Conservation (phyloP, 1,140 invertebrate genomes). For the Tetramorium simillimum region DNA sequence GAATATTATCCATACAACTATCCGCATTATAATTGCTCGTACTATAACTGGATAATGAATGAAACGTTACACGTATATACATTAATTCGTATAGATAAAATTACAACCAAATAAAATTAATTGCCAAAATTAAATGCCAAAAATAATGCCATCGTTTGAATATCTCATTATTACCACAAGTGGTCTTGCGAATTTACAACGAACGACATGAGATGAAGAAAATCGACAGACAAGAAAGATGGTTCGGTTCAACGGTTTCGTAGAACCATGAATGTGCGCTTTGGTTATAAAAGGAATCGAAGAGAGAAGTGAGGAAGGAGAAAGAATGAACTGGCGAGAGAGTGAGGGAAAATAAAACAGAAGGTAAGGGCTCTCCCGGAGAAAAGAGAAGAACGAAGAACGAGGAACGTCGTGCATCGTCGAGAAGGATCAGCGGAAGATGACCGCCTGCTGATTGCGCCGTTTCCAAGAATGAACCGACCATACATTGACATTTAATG, state of each 20-base stretch:
- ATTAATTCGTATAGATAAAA: not conserved
- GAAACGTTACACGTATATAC: not conserved
- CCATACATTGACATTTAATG: conserved; percentile 30
- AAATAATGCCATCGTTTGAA: not conserved
- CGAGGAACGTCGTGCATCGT: conserved; percentile 26
- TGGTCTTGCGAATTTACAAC: not conserved
- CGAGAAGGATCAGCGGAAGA: conserved; percentile 38
- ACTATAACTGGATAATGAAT: not conserved
- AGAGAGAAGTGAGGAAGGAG: conserved; percentile 33
- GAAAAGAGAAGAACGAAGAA: conserved; percentile 15
- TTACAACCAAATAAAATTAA: not conserved
- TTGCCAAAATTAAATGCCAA: no score
- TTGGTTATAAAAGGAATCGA: conserved; percentile 61
- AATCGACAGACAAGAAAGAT: conserved; percentile 61
- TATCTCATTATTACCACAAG: not conserved
- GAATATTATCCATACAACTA: not conserved
- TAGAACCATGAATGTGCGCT: conserved; percentile 69
- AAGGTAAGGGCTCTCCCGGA: conserved; percentile 47
- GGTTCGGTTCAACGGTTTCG: conserved; percentile 76
- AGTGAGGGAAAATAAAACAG: conserved; percentile 61
- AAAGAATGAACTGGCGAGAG: conserved; percentile 36
- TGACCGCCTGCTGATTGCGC: conserved; percentile 43
- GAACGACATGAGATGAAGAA: conserved; percentile 22
- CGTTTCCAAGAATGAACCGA: conserved; percentile 32
- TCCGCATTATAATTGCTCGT: not conserved